Evolutionary conservation across 1,140 invertebrate species (phyloP), one percentile per base, ranked within the genome.

Genomic region (Nasonia vitripennis): DNA sequence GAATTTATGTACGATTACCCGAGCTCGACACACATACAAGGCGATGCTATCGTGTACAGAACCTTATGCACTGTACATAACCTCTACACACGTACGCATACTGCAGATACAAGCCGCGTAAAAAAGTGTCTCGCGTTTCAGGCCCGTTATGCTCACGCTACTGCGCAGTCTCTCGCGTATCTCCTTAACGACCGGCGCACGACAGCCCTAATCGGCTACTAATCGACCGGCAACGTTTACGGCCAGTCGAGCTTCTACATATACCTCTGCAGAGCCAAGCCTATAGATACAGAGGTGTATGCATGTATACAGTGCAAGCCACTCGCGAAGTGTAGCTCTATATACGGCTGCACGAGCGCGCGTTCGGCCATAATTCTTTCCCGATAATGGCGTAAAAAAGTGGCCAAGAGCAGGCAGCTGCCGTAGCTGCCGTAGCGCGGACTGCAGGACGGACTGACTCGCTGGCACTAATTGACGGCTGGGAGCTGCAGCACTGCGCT

Each of bases 131-230:
- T 85, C 82, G 82, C 67, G 70, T 74, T 75, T 62, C 51, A 37
- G 23, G 45, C n/a, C 70, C 70, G 84, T 85, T 75, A 41, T 37
- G n/a, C 68, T 77, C 70, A 68, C 67, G 67, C n/a, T 27, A 34
- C 73, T 17, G 20, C 20, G 20, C 55, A 62, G 34, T 71, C 68
- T 67, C 80, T 41, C 37, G 55, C 71, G 68, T 83, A 83, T 87
- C 86, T 83, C 80, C 78, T 78, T 85, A 87, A 85, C 87, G 85
- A 81, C 83, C 77, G 55, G 83, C 37, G 84, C 78, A 80, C 83
- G 88, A 87, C 84, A 81, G 78, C 74, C 83, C 85, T 88, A 88
- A 88, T 88, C 87, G 87, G 34, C 70, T 68, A 85, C 81, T 87
- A 88, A 87, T 86, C 85, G 86, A 51, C 79, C 73, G 81, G 51